Conservation (phyloP, 2,888 invertebrate genomes). For the Ophioninae sp. region DNA sequence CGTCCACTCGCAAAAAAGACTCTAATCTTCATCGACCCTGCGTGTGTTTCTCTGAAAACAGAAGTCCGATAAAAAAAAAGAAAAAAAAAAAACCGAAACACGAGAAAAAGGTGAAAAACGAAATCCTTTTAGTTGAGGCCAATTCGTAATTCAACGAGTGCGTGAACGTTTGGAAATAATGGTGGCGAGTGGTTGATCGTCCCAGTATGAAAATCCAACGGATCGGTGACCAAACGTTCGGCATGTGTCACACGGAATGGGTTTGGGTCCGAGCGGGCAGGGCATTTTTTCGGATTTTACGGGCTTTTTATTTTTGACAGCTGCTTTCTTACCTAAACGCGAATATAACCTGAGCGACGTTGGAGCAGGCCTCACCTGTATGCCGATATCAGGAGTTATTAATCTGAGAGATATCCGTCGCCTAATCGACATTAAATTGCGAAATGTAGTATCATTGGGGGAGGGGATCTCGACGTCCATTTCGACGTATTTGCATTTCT, state of each 20-base stretch:
- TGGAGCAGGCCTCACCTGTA: background rate
- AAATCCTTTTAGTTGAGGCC: background rate
- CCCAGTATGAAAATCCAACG: background rate
- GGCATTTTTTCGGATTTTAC: background rate
- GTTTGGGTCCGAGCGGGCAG: background rate
- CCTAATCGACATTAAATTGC: slow-evolving; percentile 5
- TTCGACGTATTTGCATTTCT: background rate
- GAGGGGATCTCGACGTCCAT: background rate
- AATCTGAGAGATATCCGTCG: background rate
- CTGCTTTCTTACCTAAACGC: background rate
- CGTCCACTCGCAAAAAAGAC: no score
- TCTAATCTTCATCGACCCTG: no score
- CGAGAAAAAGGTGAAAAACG: background rate
- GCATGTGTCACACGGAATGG: background rate
- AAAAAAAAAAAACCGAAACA: background rate
- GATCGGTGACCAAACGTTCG: background rate
- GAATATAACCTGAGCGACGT: background rate
- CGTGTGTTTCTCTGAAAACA: background rate
- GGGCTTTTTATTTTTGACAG: slow-evolving; percentile 1
- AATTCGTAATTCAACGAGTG: background rate
- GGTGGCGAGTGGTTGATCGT: background rate
- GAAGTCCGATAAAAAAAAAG: background rate
- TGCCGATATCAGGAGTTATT: background rate
- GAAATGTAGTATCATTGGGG: background rate
- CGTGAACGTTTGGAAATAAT: background rate